Percentiles rank a stretch among this genome's conserved stretches.
Conservation (phyloP, 2,113 vertebrate species). For the Grammomys surdaster region DNA sequence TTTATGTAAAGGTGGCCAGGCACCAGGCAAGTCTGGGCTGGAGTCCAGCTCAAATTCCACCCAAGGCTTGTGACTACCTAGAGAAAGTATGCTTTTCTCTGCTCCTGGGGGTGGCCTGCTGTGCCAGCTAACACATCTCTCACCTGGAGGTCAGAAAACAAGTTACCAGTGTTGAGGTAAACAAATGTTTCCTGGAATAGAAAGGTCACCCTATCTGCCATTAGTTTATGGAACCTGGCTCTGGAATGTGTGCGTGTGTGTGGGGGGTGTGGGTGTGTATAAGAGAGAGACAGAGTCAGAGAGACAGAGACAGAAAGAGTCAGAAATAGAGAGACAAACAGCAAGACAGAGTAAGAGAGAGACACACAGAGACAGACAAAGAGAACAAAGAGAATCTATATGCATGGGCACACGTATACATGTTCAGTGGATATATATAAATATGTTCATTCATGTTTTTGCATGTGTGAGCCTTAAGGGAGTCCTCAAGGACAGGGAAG, state of each 20-base stretch:
- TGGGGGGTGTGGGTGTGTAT: not conserved
- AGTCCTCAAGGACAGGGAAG: not conserved
- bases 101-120: not conserved
- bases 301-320: not conserved
- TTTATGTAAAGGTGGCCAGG: not conserved
- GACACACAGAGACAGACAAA: not conserved
- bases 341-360: not conserved
- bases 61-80: not conserved
- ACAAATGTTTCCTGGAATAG: not conserved
- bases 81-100: not conserved
- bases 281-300: too few relatives aligned
- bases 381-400: not conserved
- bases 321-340: not conserved
- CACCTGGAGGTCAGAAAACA: constrained; percentile 24
- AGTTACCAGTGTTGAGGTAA: not conserved
- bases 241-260: not conserved
- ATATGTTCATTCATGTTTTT: not conserved
- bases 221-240: not conserved
- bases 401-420: not conserved
- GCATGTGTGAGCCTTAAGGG: not conserved
- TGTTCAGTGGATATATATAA: not conserved
- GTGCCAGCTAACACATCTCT: not conserved
- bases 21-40: not conserved
- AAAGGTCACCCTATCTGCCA: not conserved
- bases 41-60: not conserved